Evolutionary conservation across 2,113 vertebrate genomes (phyloP).

Genomic region (Patagioenas fasciata): DNA sequence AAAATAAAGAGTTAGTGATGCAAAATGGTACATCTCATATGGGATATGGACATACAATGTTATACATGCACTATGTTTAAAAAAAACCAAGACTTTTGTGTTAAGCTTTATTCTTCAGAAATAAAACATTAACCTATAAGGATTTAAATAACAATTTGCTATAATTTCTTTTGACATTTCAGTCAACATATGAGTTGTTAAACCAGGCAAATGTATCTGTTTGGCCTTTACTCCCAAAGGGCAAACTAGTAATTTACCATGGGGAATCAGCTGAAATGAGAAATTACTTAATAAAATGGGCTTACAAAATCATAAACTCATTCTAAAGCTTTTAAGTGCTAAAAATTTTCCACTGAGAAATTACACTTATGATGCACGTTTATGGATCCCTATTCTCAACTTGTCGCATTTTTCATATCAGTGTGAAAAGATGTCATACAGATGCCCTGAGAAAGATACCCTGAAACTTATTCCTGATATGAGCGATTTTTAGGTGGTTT

Average conservation of each 20-base stretch:
- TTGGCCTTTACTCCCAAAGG: conserved; percentile 50
- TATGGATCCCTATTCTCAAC: neutral
- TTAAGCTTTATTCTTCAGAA: neutral
- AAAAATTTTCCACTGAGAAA: conserved; percentile 31
- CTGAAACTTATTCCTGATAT: neutral
- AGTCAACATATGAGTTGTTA: conserved; percentile 51
- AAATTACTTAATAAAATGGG: conserved; percentile 43
- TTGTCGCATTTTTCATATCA: neutral
- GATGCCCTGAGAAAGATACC: no score
- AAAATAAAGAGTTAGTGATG: fast-evolving
- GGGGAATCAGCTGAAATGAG: conserved; percentile 28
- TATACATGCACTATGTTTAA: fast-evolving
- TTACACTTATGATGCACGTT: neutral
- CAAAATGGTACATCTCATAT: neutral
- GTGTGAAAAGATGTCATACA: neutral
- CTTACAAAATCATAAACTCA: conserved; percentile 15
- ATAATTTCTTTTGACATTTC: conserved; percentile 70
- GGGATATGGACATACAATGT: neutral
- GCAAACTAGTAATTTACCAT: conserved; percentile 28
- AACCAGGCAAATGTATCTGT: conserved; percentile 25
- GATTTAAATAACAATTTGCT: conserved; percentile 51
- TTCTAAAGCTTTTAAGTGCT: conserved; percentile 20
- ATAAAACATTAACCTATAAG: neutral
- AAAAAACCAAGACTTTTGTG: neutral
- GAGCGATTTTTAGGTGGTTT: neutral